These are phyloP conservation scores for Nanorana parkeri DNA, from an alignment of 2,113 vertebrate genomes.

Conservation along the genomic window DNA sequence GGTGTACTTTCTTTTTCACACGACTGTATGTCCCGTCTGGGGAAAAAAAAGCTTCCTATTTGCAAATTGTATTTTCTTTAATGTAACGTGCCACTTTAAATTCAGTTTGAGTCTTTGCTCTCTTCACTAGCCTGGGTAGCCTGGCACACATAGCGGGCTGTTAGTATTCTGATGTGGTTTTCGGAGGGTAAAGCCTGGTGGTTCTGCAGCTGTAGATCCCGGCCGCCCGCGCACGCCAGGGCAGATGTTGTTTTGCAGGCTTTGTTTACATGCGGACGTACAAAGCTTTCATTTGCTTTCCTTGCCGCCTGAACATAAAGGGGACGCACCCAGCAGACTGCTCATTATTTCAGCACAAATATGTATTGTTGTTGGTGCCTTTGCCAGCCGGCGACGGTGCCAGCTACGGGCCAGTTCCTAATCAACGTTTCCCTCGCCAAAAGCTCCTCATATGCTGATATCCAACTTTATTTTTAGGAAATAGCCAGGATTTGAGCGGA, in stretches of 20 bases:
- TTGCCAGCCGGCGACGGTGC: not conserved
- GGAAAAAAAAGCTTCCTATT: too few relatives aligned
- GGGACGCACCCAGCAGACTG: conserved; percentile 10
- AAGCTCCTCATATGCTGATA: not conserved
- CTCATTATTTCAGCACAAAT: conserved; percentile 40
- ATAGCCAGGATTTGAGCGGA: not conserved
- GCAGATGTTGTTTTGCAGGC: conserved; percentile 26
- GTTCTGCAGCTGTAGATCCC: not conserved
- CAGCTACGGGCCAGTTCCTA: conserved; percentile 6
- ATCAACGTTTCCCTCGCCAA: not conserved
- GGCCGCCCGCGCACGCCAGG: not conserved
- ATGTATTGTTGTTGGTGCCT: conserved; percentile 23
- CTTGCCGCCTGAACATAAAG: conserved; percentile 24
- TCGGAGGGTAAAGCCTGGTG: too few relatives aligned
- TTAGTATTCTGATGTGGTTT: not conserved
- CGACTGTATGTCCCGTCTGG: too few relatives aligned
- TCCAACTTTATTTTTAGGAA: not conserved
- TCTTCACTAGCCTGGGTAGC: too few relatives aligned
- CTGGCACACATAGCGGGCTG: not conserved
- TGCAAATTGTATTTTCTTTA: too few relatives aligned
- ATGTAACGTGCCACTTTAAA: too few relatives aligned
- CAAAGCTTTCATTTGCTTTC: conserved; percentile 32
- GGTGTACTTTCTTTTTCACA: too few relatives aligned
- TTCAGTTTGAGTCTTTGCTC: too few relatives aligned
- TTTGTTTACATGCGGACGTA: conserved; percentile 8